Conservation (phyloP, 2,113 vertebrate genomes). For the Heloderma charlesbogerti region DNA sequence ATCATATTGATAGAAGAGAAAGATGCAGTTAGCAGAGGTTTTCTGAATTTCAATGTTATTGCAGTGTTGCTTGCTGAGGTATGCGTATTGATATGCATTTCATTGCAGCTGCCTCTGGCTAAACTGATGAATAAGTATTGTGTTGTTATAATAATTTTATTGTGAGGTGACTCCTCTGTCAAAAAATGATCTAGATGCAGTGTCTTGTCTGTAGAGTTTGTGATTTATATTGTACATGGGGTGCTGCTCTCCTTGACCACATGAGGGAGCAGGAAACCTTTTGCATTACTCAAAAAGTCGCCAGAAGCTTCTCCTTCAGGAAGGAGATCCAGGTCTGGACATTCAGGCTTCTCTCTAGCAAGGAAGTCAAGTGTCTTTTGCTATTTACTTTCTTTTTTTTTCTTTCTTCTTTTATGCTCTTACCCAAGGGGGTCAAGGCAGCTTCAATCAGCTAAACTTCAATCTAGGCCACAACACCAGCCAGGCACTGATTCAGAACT, state of each 20-base stretch:
- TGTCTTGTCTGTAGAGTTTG: conserved; percentile 29
- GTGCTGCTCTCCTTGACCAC: conserved; percentile 24
- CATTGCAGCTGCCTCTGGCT: not conserved
- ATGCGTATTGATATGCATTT: not conserved
- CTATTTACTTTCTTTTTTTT: not conserved
- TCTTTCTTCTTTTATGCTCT: not conserved
- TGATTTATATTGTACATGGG: conserved; percentile 29
- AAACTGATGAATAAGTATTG: not conserved
- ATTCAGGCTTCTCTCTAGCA: not conserved
- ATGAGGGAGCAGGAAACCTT: conserved; percentile 9
- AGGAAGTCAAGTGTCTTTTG: not conserved
- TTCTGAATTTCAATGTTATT: not conserved
- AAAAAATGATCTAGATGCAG: conserved; percentile 34
- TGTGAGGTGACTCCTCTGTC: conserved; percentile 5
- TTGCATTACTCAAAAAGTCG: conserved; percentile 25
- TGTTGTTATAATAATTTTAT: not conserved
- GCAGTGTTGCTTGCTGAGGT: not conserved
- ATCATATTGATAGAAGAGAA: not conserved
- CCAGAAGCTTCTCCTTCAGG: conserved; percentile 7
- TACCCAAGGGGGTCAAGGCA: not conserved
- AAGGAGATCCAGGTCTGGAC: not conserved
- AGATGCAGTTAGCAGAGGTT: not conserved
- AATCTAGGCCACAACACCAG: not conserved
- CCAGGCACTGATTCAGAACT: not conserved
- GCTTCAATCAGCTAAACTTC: not conserved